Conservation (phyloP, 2,113 vertebrate genomes). For the Parotia lawesii region DNA sequence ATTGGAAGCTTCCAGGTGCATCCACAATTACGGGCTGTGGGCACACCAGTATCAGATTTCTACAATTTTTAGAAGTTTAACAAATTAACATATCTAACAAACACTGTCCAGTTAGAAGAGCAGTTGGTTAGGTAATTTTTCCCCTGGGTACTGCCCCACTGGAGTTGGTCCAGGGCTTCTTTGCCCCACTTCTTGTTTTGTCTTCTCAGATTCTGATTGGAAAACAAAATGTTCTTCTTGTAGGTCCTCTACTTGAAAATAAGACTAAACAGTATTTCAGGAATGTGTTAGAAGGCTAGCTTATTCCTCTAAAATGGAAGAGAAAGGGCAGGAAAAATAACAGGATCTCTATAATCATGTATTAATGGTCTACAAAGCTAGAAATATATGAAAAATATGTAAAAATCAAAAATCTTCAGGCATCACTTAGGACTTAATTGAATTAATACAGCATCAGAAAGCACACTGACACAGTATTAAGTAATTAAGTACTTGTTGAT, state of each 20-base stretch:
- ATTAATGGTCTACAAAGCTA: neutral
- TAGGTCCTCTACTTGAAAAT: neutral
- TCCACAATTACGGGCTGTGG: neutral
- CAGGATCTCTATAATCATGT: neutral
- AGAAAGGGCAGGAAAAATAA: neutral
- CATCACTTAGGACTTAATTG: neutral
- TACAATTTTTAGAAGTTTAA: neutral
- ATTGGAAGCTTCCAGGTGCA: neutral
- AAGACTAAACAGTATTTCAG: neutral
- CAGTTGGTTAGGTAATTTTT: neutral
- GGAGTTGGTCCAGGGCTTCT: neutral
- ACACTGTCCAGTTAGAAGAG: neutral
- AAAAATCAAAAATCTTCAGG: neutral
- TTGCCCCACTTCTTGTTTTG: neutral
- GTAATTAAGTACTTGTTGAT: neutral
- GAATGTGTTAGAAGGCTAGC: neutral
- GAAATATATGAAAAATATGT: neutral
- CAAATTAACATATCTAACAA: neutral
- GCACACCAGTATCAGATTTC: rapidly evolving
- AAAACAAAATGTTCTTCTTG: neutral
- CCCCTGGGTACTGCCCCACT: neutral
- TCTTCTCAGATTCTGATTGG: neutral
- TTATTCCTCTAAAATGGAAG: neutral
- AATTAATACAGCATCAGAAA: neutral
- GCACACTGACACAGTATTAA: neutral